Conservation (phyloP, 2,888 invertebrate species). For the Lycaena phlaeas region DNA sequence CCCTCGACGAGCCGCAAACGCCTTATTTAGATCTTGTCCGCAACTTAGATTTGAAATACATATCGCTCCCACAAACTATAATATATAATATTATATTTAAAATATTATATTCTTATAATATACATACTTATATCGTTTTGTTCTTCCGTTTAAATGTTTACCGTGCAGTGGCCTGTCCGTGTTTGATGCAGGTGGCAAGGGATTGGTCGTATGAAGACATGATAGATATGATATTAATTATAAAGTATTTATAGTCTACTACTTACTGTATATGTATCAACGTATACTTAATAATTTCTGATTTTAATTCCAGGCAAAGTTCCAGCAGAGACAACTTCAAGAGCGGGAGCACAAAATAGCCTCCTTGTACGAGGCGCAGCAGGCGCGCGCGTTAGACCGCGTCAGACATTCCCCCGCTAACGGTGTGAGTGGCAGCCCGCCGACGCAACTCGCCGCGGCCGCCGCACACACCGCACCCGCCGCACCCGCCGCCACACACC, state of each 20-base stretch:
- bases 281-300: background rate
- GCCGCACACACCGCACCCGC: constrained; percentile 28
- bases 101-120: background rate
- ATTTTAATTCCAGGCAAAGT: constrained; percentile 76
- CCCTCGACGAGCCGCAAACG: too few relatives aligned
- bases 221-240: too few relatives aligned
- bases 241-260: too few relatives aligned
- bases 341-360: constrained; percentile 86
- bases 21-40: too few relatives aligned
- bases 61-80: too few relatives aligned
- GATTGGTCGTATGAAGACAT: too few relatives aligned
- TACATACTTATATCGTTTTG: too few relatives aligned
- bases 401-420: constrained; percentile 28
- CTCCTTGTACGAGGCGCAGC: constrained; percentile 77
- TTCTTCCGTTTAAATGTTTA: too few relatives aligned
- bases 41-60: too few relatives aligned
- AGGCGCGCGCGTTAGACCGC: constrained; percentile 73
- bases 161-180: too few relatives aligned
- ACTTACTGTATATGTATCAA: background rate
- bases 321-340: constrained; percentile 86
- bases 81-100: too few relatives aligned
- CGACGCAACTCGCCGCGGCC: constrained; percentile 29
- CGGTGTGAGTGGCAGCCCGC: constrained; percentile 70
- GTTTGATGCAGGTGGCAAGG: too few relatives aligned
- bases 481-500: constrained; percentile 29